Evolutionary conservation across 2,113 vertebrate genomes (phyloP), one percentile per base, ranked within the genome.

Genomic region (Paradisaea rubra): DNA sequence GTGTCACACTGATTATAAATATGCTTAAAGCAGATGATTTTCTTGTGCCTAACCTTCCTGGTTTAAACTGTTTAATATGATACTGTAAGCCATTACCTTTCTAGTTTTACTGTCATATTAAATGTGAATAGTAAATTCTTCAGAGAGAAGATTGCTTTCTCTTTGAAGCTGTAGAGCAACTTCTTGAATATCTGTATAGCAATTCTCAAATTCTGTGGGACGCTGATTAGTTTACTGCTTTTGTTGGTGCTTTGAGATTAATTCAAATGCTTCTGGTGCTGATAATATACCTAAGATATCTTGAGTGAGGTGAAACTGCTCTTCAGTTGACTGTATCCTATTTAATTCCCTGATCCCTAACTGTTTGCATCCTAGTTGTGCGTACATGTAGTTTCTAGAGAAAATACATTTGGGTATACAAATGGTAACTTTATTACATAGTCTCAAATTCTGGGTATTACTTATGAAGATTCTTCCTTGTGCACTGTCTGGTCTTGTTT

Each of bases 281-380:
- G n/a, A 5, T 86, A 54, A 47, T 44, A 16, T 41, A 49, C 17
- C 11, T 50, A 44, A 71, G 22, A 9, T 53, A 31, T 10, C 22
- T 5, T 81, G 53, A 64, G 31, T 20, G 63, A 81, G 25, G 7
- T 77, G 25, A 50, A 83, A 69, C 37, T 41, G 10, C 15, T 59
- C 17, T 81, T 84, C 19, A 37, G 0, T 45, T 71, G 24, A 10
- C 22, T 50, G 15, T 53, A 8, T 69, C 16, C 15, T 33, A 0
- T 69, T 15, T 45, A 49, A 60, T 49, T 70, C 18, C 10, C 12
- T 16, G 8, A 25, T 53, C 64, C 63, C 13, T 68, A 11, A 6
- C 68, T 64, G 10, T 76, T 53, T 78, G 30, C 4, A 4, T 66
- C 13, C 19, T 31, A 39, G 27, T 73, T 63, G 11, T 7, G 15